Base-by-base conservation (phyloP, 2,888 invertebrate genomes). In the Dryobota labecula region DNA sequence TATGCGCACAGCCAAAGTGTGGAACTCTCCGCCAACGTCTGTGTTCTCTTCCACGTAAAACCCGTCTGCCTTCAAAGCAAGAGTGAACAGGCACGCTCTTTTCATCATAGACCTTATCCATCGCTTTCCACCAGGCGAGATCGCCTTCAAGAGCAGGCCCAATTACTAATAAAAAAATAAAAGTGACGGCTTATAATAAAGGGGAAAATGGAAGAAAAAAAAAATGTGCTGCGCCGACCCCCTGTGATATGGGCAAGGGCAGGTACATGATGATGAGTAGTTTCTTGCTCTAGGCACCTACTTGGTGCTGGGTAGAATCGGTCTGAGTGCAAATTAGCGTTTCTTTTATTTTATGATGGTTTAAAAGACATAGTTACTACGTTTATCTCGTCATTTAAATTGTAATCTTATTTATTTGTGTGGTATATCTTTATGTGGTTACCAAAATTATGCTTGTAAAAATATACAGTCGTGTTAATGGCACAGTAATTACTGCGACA, bases 351-450 rank as follows among this genome's bases (percentile, higher is more conserved):
- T 72, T 71, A 72, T 57, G 49, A 18, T 45, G 41, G 8, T 33
- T n/a, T 56, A 58, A 58, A 54, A 36, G 0, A 15, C 57, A 27
- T 41, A 36, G n/a, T 45, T 38, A 71, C 5, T 38, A 3, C 11
- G 24, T 69, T 51, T 70, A 51, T 70, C 38, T 77, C 20, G 3
- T 41, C 15, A 8, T 67, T 67, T 57, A 68, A 67, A 49, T 18
- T 57, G 43, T 70, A 61, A 74, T 30, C 30, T 33, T 47, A 63
- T 64, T 70, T 41, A 47, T 75, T 70, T 41, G 20, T 33, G 11
- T 30, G 30, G 8, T 41, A 8, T 38, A 75, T 63, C 76, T 70
- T 67, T 71, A 68, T 30, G 43, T 43, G 15, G 43, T 30, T 70
- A 24, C 24, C 13, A 38, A 41, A 38, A 18, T 70, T 24, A 13